Conservation (phyloP, 1,140 invertebrate species). For the Archivesica marissinica region DNA sequence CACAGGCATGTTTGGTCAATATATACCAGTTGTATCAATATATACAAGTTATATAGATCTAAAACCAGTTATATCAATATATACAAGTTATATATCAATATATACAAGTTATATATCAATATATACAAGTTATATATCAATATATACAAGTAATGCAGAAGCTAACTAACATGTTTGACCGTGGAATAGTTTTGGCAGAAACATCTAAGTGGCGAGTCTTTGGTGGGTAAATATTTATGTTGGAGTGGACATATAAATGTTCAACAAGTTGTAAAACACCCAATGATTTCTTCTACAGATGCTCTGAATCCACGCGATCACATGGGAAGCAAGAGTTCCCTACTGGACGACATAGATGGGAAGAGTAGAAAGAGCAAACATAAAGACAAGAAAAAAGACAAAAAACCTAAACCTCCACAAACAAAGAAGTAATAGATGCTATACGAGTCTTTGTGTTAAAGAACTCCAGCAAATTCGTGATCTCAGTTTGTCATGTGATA, state of each 20-base stretch:
- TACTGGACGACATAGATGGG: slow-evolving; percentile 39
- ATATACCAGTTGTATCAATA: too few relatives aligned
- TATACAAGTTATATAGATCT: too few relatives aligned
- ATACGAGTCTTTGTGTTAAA: not conserved
- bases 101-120: too few relatives aligned
- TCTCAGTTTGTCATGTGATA: not conserved
- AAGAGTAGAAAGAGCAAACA: slow-evolving; percentile 45
- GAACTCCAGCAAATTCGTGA: not conserved
- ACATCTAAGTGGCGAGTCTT: too few relatives aligned
- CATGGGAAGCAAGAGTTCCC: slow-evolving; percentile 29
- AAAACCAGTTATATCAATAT: too few relatives aligned
- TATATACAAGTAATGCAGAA: too few relatives aligned
- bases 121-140: too few relatives aligned
- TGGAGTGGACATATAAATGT: not conserved
- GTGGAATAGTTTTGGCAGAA: too few relatives aligned
- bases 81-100: too few relatives aligned
- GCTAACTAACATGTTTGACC: too few relatives aligned
- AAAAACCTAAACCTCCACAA: slow-evolving; percentile 20
- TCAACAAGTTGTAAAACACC: not conserved
- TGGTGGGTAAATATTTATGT: not conserved
- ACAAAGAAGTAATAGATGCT: slow-evolving; percentile 48
- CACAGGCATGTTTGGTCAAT: too few relatives aligned
- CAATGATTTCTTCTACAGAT: slow-evolving; percentile 30
- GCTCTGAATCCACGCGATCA: slow-evolving; percentile 45
- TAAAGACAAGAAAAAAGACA: slow-evolving; percentile 61